Conservation (phyloP, 2,113 vertebrate species). For the Brachyistius frenatus region DNA sequence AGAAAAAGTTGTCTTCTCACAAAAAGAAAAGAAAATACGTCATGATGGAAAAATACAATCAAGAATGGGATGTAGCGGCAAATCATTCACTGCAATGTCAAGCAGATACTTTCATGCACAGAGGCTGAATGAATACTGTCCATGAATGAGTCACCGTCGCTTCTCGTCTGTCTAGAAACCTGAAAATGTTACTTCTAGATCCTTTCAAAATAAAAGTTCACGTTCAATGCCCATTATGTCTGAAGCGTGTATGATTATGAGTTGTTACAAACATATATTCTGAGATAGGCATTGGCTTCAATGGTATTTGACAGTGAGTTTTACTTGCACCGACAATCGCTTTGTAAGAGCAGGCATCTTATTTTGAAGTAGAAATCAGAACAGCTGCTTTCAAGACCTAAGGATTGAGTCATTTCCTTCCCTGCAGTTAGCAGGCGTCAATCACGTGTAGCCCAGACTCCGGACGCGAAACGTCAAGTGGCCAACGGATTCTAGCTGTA, state of each 20-base stretch:
- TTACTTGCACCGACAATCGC: slow-evolving; percentile 52
- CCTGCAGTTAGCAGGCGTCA: slow-evolving; percentile 25
- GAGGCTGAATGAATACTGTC: slow-evolving; percentile 56
- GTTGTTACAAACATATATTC: slow-evolving; percentile 42
- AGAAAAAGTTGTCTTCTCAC: slow-evolving; percentile 63
- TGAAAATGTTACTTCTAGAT: slow-evolving; percentile 24
- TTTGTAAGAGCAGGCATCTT: slow-evolving; percentile 44
- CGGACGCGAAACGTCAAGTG: slow-evolving; percentile 3
- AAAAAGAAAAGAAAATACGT: slow-evolving; percentile 64
- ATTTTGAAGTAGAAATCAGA: slow-evolving; percentile 26
- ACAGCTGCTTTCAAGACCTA: slow-evolving; percentile 35
- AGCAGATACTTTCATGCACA: slow-evolving; percentile 53
- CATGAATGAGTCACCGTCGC: slow-evolving; percentile 13
- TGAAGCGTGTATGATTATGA: slow-evolving; percentile 15
- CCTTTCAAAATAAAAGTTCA: slow-evolving; percentile 39
- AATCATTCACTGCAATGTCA: slow-evolving; percentile 54
- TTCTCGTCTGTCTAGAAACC: slow-evolving; percentile 17
- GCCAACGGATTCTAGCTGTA: slow-evolving; percentile 7
- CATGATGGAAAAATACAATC: slow-evolving; percentile 78
- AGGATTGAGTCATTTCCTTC: slow-evolving; percentile 22
- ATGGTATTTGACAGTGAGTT: slow-evolving; percentile 31
- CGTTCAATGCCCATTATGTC: slow-evolving; percentile 7
- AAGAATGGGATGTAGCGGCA: slow-evolving; percentile 63
- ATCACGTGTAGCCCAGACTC: slow-evolving; percentile 25
- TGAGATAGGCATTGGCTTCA: slow-evolving; percentile 31